Conservation (phyloP, 2,888 invertebrate species). For the Drosophila picticornis region DNA sequence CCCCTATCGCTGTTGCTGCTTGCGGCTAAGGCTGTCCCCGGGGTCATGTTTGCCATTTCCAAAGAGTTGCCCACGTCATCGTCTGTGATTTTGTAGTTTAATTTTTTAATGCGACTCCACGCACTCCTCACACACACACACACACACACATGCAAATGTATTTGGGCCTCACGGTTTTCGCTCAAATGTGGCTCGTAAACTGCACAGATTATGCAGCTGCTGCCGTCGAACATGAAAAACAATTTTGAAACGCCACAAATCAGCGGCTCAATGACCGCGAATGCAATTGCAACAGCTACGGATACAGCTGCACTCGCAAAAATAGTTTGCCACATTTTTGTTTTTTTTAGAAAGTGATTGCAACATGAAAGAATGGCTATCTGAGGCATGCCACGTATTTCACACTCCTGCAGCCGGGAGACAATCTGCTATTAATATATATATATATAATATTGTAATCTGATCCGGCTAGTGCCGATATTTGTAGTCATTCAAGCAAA, state of each 20-base stretch:
- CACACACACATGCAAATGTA: background rate
- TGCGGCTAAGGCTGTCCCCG: background rate
- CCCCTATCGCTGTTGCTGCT: conserved; percentile 25
- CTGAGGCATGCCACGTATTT: background rate
- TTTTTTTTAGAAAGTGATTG: background rate
- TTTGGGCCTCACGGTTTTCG: conserved; percentile 29
- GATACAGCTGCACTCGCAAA: conserved; percentile 4
- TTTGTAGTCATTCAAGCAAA: background rate
- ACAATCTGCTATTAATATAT: rapidly evolving
- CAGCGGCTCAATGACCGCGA: conserved; percentile 77
- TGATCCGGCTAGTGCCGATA: background rate
- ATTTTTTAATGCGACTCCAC: conserved; percentile 3
- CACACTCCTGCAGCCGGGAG: rapidly evolving
- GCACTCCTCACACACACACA: conserved; percentile 11
- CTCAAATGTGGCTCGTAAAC: conserved; percentile 61
- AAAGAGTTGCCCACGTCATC: conserved; percentile 40
- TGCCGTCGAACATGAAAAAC: conserved; percentile 76
- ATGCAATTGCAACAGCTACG: conserved; percentile 56
- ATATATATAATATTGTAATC: background rate
- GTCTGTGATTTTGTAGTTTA: background rate
- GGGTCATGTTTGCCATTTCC: background rate
- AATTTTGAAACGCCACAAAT: conserved; percentile 80
- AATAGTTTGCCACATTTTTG: background rate
- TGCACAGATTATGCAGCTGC: conserved; percentile 75
- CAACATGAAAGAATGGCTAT: background rate